A percentile compares a stretch with the other conserved stretches of the same genome.
These are phyloP conservation scores for Acanthurus leucopareius DNA, from an alignment of 2,797 vertebrate species.

Conservation along the genomic window DNA sequence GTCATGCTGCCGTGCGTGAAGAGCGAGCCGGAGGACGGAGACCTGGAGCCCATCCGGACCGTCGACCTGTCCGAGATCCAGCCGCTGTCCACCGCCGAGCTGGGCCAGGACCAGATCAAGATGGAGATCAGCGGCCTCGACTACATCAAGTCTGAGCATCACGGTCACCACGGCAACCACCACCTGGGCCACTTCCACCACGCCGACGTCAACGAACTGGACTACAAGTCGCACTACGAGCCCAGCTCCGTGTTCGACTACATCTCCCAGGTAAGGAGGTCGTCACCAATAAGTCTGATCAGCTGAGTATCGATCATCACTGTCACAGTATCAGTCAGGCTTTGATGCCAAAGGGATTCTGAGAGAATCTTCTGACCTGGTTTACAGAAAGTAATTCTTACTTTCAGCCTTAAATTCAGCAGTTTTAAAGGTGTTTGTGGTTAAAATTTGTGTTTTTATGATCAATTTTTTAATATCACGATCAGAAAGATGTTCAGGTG, in stretches of 20 bases:
- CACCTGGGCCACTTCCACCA: slow-evolving; percentile 75
- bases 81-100: slow-evolving; percentile 85
- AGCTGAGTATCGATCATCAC: too few species aligned
- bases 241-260: slow-evolving; percentile 86
- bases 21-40: slow-evolving; percentile 81
- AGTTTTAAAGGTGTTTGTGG: too few species aligned
- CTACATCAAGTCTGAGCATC: slow-evolving; percentile 88
- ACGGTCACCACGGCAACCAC: slow-evolving; percentile 69
- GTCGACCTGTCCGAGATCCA: slow-evolving; percentile 87
- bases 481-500: too few species aligned
- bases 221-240: slow-evolving; percentile 87
- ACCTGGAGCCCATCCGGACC: slow-evolving; percentile 83
- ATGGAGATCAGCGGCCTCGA: slow-evolving; percentile 89
- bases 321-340: too few species aligned
- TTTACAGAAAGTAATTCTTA: too few species aligned
- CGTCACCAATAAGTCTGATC: too few species aligned
- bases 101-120: slow-evolving; percentile 86
- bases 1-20: slow-evolving; percentile 86
- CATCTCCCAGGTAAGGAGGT: slow-evolving; percentile 83
- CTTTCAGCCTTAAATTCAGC: too few species aligned
- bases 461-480: too few species aligned
- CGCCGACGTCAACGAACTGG: slow-evolving; percentile 75
- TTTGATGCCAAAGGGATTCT: too few species aligned
- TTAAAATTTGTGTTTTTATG: too few species aligned
- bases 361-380: too few species aligned